A percentile compares a stretch with the other conserved stretches of the same genome.
phyloP scores from a whole-genome alignment of 2,797 vertebrate species.

The Pteropus rufus region DNA sequence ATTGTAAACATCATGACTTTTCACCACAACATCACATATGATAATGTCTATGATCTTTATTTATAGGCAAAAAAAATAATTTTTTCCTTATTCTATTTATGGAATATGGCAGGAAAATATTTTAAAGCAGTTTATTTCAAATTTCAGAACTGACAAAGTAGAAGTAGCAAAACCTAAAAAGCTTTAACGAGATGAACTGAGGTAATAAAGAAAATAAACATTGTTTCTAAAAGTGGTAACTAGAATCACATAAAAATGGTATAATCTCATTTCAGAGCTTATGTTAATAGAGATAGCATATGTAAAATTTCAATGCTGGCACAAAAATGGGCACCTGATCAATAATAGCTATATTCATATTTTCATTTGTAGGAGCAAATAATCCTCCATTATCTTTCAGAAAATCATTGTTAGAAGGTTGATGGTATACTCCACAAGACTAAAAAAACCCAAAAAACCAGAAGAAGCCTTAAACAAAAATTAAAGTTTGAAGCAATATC shows the following conservation, averaged over 20 bases:
- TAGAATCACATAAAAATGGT: not conserved
- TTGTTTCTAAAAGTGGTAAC: not conserved
- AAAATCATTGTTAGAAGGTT: not conserved
- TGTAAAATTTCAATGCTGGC: not conserved
- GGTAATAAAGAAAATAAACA: not conserved
- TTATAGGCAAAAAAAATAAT: not conserved
- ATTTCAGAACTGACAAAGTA: not conserved
- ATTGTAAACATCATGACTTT: not conserved
- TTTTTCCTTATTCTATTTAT: not conserved
- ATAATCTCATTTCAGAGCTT: slow-evolving; percentile 27
- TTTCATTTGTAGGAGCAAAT: not conserved
- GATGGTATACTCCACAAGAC: not conserved
- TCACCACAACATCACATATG: not conserved
- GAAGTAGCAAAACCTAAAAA: not conserved
- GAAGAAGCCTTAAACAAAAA: not conserved
- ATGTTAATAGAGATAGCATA: not conserved
- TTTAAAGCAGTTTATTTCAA: slow-evolving; percentile 7
- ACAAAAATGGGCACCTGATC: not conserved
- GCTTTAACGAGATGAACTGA: slow-evolving; percentile 15
- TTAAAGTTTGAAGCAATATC: not conserved
- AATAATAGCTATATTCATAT: not conserved
- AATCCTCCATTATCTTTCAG: not conserved
- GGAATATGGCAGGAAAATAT: not conserved
- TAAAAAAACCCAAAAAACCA: not conserved
- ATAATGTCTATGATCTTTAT: slow-evolving; percentile 7